Conservation (phyloP, 2,113 vertebrate genomes). For the Bubalus kerabau region DNA sequence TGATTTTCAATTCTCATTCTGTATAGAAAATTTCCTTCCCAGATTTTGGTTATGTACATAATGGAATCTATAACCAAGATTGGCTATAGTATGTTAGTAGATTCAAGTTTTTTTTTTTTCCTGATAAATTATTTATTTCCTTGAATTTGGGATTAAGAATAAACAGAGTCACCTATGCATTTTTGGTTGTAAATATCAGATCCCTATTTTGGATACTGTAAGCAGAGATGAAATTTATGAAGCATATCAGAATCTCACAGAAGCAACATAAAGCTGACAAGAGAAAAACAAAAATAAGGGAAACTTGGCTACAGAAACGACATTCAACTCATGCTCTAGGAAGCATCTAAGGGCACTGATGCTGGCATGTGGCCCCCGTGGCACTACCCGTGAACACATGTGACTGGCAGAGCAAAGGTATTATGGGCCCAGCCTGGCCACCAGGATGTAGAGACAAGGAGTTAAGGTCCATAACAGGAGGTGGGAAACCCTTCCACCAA, state of each 20-base stretch:
- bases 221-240: not conserved
- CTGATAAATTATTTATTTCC: not conserved
- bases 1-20: not conserved
- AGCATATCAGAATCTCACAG: not conserved
- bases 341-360: not conserved
- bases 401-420: not conserved
- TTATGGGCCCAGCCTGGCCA: no score
- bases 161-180: not conserved
- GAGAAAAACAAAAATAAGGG: not conserved
- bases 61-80: not conserved
- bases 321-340: not conserved
- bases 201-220: not conserved
- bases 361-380: fast-evolving
- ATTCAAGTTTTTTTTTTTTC: not conserved
- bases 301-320: not conserved
- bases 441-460: not conserved
- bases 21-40: not conserved
- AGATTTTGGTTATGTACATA: not conserved
- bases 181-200: not conserved
- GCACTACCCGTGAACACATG: fast-evolving
- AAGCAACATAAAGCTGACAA: not conserved
- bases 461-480: not conserved
- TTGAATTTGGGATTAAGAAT: not conserved
- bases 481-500: not conserved
- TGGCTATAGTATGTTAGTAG: not conserved